These are phyloP conservation scores for Vidua chalybeata DNA, from an alignment of 2,113 vertebrate species.

Conservation along the genomic window DNA sequence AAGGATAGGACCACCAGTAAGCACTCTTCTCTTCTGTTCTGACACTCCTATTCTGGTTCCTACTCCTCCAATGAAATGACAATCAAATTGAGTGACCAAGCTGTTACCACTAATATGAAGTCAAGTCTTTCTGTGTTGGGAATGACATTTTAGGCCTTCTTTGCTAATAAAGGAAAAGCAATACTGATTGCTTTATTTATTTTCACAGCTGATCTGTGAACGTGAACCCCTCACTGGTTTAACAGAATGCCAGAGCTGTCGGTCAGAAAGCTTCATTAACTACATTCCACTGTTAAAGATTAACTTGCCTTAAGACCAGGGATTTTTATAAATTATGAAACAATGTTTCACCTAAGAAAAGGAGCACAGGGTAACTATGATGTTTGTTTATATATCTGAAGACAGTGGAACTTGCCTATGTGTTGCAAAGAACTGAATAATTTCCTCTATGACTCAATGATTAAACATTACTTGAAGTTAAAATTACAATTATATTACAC, in stretches of 20 bases:
- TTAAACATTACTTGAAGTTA: background rate
- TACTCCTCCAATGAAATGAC: background rate
- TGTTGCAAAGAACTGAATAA: background rate
- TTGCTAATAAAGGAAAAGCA: background rate
- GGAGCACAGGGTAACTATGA: background rate
- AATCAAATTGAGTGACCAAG: background rate
- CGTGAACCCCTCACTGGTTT: rapidly evolving
- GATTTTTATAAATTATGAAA: background rate
- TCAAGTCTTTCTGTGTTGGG: background rate
- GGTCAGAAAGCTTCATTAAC: background rate
- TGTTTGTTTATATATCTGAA: background rate
- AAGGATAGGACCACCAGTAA: background rate
- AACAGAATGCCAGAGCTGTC: background rate
- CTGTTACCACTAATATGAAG: background rate
- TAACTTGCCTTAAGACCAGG: background rate
- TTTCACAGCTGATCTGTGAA: background rate
- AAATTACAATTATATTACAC: background rate
- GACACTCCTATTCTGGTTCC: background rate
- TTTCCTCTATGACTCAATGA: background rate
- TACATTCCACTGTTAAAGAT: background rate
- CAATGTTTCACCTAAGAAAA: background rate
- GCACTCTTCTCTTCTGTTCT: background rate
- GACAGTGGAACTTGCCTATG: background rate
- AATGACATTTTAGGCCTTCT: background rate
- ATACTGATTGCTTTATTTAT: background rate